Percentiles rank a stretch among this genome's conserved stretches.
phyloP scores from a whole-genome alignment of 2,888 invertebrate species.

The Bombylius discolor region DNA sequence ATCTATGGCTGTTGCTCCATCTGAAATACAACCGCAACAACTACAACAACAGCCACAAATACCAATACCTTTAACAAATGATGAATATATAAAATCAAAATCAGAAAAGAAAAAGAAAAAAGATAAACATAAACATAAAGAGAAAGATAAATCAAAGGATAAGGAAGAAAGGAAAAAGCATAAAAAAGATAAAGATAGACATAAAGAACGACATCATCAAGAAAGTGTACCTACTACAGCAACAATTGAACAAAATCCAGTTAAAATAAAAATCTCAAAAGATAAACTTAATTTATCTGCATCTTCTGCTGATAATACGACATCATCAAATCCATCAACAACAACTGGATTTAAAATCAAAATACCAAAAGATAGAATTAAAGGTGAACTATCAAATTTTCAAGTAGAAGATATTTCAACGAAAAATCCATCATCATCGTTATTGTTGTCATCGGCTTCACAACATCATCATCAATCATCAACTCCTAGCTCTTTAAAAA shows the following conservation, averaged over 20 bases:
- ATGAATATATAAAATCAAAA: conserved; percentile 14
- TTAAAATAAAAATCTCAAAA: conserved; percentile 47
- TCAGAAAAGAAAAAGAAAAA: conserved; percentile 53
- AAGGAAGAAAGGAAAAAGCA: conserved; percentile 60
- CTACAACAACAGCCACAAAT: conserved; percentile 6
- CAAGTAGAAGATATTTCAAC: conserved; percentile 7
- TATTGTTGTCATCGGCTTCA: conserved; percentile 8
- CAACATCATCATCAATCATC: background rate
- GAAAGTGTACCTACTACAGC: conserved; percentile 1
- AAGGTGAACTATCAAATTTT: conserved; percentile 34
- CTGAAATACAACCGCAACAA: conserved; percentile 12
- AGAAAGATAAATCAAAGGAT: conserved; percentile 62
- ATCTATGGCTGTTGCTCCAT: conserved; percentile 31
- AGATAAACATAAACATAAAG: conserved; percentile 68
- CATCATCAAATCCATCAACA: conserved; percentile 19
- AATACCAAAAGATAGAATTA: conserved; percentile 62
- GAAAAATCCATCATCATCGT: conserved; percentile 3
- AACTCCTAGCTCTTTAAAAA: conserved; percentile 47
- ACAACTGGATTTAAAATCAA: conserved; percentile 58
- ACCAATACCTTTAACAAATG: background rate
- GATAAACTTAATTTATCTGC: conserved; percentile 38
- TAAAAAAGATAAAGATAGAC: conserved; percentile 50
- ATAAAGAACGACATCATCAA: conserved; percentile 26
- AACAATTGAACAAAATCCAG: conserved; percentile 15
- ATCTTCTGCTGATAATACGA: conserved; percentile 17